Evolutionary conservation across 2,113 vertebrate species (phyloP).

Genomic region (Archilochus colubris): DNA sequence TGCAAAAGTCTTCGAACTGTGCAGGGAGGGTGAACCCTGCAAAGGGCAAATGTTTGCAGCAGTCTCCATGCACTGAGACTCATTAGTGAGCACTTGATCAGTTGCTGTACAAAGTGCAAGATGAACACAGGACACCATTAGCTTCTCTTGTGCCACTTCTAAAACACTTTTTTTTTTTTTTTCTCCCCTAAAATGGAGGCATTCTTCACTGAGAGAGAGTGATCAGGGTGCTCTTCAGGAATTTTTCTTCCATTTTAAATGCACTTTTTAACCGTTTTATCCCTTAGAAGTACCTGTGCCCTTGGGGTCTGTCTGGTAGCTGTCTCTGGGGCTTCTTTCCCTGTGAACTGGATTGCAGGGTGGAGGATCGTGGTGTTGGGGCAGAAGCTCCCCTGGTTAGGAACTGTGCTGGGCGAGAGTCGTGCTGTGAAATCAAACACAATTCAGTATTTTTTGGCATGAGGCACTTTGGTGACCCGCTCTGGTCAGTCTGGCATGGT

Average conservation of each 20-base stretch:
- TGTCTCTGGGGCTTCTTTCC: background rate
- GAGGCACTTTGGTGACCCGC: accelerated
- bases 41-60: too few species aligned
- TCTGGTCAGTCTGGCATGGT: accelerated
- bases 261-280: background rate
- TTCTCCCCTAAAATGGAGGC: background rate
- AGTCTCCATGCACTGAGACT: too few species aligned
- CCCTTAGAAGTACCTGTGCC: background rate
- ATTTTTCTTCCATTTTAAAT: background rate
- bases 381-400: background rate
- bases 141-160: background rate
- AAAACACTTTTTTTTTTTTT: accelerated
- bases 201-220: background rate
- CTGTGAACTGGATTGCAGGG: accelerated
- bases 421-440: background rate
- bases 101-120: background rate
- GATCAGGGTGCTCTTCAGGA: background rate
- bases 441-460: background rate
- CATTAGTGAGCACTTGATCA: too few species aligned
- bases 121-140: background rate
- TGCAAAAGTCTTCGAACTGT: background rate
- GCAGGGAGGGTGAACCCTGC: background rate
- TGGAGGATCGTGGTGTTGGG: background rate
- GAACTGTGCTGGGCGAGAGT: accelerated
- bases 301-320: background rate